phyloP scores from a whole-genome alignment of 2,113 vertebrate genomes.

The Corythaixoides concolor region DNA sequence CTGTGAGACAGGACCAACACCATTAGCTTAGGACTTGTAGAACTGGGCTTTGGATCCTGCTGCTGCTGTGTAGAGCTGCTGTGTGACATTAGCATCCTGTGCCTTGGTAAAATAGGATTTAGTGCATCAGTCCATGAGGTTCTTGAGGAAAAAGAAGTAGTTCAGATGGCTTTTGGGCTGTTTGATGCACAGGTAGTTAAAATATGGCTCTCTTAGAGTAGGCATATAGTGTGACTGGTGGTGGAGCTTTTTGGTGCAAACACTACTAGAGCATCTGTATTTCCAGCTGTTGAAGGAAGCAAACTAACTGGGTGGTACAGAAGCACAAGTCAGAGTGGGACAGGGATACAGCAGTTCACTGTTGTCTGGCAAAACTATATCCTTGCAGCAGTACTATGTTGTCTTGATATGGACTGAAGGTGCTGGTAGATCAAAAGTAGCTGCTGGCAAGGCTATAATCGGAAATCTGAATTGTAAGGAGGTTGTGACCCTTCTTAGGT shows the following conservation, averaged over 20 bases:
- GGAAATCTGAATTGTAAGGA: not conserved
- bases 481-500: not conserved
- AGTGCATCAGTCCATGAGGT: no score
- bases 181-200: not conserved
- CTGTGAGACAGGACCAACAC: not conserved
- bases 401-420: not conserved
- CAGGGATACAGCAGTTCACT: not conserved
- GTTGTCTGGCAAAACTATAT: not conserved
- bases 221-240: not conserved
- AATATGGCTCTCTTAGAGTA: not conserved
- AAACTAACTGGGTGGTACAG: not conserved
- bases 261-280: not conserved
- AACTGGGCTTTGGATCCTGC: not conserved
- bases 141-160: not conserved
- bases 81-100: not conserved
- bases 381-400: not conserved
- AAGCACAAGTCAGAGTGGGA: not conserved
- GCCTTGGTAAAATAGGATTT: accelerated
- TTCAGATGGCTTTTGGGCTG: not conserved
- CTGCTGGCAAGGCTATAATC: not conserved
- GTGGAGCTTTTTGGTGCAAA: not conserved
- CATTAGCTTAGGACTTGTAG: not conserved
- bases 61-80: not conserved
- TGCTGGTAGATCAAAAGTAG: not conserved
- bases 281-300: not conserved